These are phyloP conservation scores for Cyanoramphus novaezelandiae DNA, from an alignment of 2,113 vertebrate species.

Conservation along the genomic window DNA sequence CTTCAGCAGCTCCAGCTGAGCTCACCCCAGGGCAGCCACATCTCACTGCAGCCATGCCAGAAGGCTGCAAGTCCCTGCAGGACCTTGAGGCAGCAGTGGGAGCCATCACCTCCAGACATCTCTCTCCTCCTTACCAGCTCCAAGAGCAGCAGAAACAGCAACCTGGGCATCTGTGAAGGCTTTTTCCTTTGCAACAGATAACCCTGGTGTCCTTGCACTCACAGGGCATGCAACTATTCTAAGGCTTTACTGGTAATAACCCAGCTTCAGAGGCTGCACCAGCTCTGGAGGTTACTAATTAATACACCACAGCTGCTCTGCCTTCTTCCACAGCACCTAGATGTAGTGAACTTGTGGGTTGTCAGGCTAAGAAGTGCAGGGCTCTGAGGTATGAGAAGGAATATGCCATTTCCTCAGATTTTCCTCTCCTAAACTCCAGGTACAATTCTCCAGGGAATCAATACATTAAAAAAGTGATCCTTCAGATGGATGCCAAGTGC, in stretches of 20 bases:
- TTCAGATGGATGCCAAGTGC: neutral
- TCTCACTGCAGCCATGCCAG: neutral
- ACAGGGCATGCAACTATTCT: neutral
- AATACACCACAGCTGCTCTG: slow-evolving; percentile 8
- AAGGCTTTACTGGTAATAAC: neutral
- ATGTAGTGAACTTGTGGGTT: neutral
- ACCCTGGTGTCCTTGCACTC: neutral
- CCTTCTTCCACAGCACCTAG: neutral
- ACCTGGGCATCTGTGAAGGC: neutral
- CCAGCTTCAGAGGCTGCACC: neutral
- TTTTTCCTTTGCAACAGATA: neutral
- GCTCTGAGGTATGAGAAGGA: neutral
- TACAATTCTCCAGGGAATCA: neutral
- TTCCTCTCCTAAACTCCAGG: neutral
- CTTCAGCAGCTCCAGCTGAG: neutral
- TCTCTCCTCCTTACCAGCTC: neutral
- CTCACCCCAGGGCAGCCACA: neutral
- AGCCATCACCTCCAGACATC: neutral
- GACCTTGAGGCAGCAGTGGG: too few species aligned
- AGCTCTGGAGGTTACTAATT: neutral
- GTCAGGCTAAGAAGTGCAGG: neutral
- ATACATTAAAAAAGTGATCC: neutral
- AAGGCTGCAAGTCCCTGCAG: neutral
- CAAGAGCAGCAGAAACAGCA: neutral
- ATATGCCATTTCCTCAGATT: neutral